Evolutionary conservation across 2,888 invertebrate genomes (phyloP).

Genomic region (Melanophora roralis): DNA sequence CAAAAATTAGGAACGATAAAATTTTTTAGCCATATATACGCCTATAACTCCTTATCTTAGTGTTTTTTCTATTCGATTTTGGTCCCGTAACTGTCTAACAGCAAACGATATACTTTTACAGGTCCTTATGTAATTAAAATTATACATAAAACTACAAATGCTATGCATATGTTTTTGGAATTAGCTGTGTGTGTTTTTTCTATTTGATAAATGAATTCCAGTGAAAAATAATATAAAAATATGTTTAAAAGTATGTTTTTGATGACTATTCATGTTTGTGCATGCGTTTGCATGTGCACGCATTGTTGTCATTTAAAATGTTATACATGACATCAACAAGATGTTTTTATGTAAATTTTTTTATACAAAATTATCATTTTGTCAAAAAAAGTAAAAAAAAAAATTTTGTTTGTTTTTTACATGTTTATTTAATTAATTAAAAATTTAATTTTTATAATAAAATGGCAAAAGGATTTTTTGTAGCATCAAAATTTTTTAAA

Average conservation of each 20-base stretch:
- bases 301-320: constrained; percentile 47
- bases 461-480: neutral
- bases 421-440: constrained; percentile 10
- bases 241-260: too few relatives aligned
- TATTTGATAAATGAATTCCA: too few relatives aligned
- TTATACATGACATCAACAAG: constrained; percentile 60
- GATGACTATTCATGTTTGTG: too few relatives aligned
- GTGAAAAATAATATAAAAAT: too few relatives aligned
- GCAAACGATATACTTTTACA: too few relatives aligned
- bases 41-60: too few relatives aligned
- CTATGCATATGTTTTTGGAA: neutral
- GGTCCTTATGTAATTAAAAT: too few relatives aligned
- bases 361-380: neutral
- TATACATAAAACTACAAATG: too few relatives aligned
- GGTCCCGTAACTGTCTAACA: too few relatives aligned
- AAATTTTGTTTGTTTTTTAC: neutral
- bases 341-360: constrained; percentile 47
- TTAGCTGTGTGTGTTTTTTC: neutral
- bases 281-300: neutral
- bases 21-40: too few relatives aligned
- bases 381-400: neutral
- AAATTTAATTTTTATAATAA: neutral
- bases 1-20: too few relatives aligned
- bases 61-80: too few relatives aligned
- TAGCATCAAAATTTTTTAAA: neutral